Base-by-base conservation (phyloP, 1,140 invertebrate genomes). In the Chionoecetes opilio region DNA sequence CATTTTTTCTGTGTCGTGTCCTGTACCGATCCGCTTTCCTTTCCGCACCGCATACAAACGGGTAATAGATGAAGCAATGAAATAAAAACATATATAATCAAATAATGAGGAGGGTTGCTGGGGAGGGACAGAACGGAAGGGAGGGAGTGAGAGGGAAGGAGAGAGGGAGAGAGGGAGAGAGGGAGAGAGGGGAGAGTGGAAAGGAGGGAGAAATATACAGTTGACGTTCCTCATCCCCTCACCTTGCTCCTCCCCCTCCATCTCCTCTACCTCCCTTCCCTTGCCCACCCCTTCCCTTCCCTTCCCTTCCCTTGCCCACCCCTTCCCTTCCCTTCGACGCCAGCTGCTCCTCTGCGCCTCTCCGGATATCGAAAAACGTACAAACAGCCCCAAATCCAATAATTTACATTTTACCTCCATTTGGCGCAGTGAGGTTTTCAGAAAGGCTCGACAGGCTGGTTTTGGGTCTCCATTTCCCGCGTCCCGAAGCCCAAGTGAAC, bases 371-470 rank as follows among this genome's bases (percentile, higher is more conserved):
- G 95, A 95, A 95, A 95, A 95, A 88, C 93, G 93, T 63, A 95
- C 92, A 95, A 95, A 93, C 92, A 91, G 82, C 94, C 95, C 91
- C 82, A 95, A 95, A 95, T 95, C 95, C 95, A 95, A 95, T 95
- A 95, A 95, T 95, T 95, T 95, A 95, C 95, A 95, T 95, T 95
- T 95, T 95, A 95, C 95, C 87, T 93, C 95, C 92, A 91, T 95
- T 95, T 95, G 95, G 38, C 41, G 63, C 21, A 1, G 63, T 5
- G 63, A 26, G 63, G 21, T 21, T 26, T 38, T 8, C n/a, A 14
- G 89, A 41, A 21, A 87, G 32, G 37, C 6, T 17, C 21, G 85
- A 34, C 8, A 87, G 85, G 32, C 29, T 29, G 85, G 85, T 26
- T n/a, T n/a, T 5, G 38, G 89, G 11, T 9, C 46, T 53, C 46